Evolutionary conservation across 1,140 invertebrate species (phyloP), one percentile per base, ranked within the genome.

Genomic region (Bombyx mandarina): DNA sequence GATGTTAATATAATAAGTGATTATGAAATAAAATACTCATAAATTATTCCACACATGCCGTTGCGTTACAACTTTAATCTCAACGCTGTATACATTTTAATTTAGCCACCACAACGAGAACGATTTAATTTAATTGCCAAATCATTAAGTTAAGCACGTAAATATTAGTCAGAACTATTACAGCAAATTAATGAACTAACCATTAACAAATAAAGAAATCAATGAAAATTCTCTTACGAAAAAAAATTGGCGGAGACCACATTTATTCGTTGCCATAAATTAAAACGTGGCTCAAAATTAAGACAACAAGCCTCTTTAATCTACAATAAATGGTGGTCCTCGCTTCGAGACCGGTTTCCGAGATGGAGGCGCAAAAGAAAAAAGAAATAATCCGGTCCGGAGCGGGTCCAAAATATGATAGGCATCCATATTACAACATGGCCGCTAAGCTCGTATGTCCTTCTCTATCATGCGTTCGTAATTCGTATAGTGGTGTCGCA

Each of bases 381-480:
- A 75, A 85, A 87, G 55, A 79, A 80, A 82, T 84, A 85, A 82
- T 82, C 82, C 80, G 80, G 81, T 84, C 73, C 75, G 61, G 69
- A 84, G 77, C 81, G 75, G 78, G 80, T 85, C 84, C 84, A 87
- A 87, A 87, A 85, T 86, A 87, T 87, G 84, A 85, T 87, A 85
- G 82, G 84, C 79, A 87, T 87, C 84, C 81, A 87, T 87, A 87
- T 82, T 84, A 82, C 82, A 87, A 87, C 80, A 87, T 87, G 84
- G 84, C 84, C 72, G 84, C 80, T 85, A 82, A 85, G 80, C 82
- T 75, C 69, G 61, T 84, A 78, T 69, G 63, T 63, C 62, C 50
- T 18, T 79, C 82, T 70, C 71, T 74, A 61, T 87, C 78, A 45
- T 71, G 57, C 81, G 42, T 47, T 54, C 44, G 56, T 54, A 49